phyloP scores from a whole-genome alignment of 1,140 invertebrate species.

The Camponotus pennsylvanicus region DNA sequence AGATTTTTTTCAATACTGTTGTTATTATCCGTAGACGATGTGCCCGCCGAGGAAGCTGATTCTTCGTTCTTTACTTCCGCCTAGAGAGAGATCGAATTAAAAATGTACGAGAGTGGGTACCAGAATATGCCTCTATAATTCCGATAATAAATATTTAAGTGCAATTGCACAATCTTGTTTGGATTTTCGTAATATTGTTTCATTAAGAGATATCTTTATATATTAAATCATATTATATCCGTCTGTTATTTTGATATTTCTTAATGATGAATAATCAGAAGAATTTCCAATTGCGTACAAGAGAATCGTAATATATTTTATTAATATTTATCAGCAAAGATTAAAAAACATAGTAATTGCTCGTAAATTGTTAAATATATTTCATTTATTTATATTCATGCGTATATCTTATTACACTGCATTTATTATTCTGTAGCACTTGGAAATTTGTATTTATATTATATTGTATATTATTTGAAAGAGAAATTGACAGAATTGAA shows the following conservation, averaged over 20 bases:
- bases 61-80: slow-evolving; percentile 78
- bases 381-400: neutral
- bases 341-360: neutral
- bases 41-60: slow-evolving; percentile 70
- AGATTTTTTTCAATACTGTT: slow-evolving; percentile 82
- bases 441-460: slow-evolving; percentile 1
- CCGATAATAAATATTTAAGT: slow-evolving; percentile 1
- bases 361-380: neutral
- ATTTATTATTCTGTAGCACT: neutral
- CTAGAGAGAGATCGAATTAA: slow-evolving; percentile 78
- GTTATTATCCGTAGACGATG: slow-evolving; percentile 78
- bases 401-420: neutral
- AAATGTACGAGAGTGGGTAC: slow-evolving; percentile 73
- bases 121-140: slow-evolving; percentile 44
- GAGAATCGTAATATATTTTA: neutral
- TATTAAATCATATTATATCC: neutral
- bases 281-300: neutral
- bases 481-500: neutral
- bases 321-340: neutral
- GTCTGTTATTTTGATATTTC: neutral
- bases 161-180: neutral
- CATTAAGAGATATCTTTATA: neutral
- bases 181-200: slow-evolving; percentile 1
- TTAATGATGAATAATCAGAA: neutral
- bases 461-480: neutral